phyloP scores from a whole-genome alignment of 2,797 vertebrate genomes.

The Microchirus variegatus region DNA sequence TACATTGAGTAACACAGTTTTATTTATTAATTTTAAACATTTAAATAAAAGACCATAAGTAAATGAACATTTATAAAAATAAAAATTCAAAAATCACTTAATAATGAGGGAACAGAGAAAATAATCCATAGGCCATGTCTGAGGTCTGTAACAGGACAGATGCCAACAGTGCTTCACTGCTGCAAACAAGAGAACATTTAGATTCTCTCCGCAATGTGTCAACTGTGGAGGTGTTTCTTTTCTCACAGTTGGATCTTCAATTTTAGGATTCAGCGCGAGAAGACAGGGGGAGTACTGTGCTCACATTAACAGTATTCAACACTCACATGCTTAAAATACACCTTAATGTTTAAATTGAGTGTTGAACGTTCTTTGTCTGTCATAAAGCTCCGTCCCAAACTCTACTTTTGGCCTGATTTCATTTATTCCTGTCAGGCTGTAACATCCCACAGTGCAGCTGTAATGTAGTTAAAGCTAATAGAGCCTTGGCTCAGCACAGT shows the following conservation, averaged over 20 bases:
- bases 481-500: conserved; percentile 64
- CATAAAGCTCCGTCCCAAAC: conserved; percentile 20
- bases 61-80: not conserved
- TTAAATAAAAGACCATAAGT: conserved; percentile 2
- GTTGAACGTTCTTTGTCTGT: conserved; percentile 5
- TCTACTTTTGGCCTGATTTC: conserved; percentile 17
- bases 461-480: conserved; percentile 54
- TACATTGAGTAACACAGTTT: conserved; percentile 6
- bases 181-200: no score
- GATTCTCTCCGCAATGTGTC: conserved; percentile 17
- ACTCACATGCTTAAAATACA: conserved; percentile 6
- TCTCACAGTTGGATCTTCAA: not conserved
- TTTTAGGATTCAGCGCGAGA: conserved; percentile 8
- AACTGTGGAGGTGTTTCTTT: conserved; percentile 12
- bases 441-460: conserved; percentile 36
- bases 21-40: no score
- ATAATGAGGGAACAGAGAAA: conserved; percentile 1
- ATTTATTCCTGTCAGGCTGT: conserved; percentile 43
- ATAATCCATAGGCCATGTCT: conserved; percentile 6
- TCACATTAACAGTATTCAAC: conserved; percentile 1
- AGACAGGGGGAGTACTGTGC: not conserved
- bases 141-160: conserved; percentile 10
- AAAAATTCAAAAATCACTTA: not conserved
- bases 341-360: conserved; percentile 11
- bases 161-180: not conserved